Evolutionary conservation across 1,140 invertebrate genomes (phyloP), one percentile per base, ranked within the genome.

Genomic region (Cheumatopsyche charites): DNA sequence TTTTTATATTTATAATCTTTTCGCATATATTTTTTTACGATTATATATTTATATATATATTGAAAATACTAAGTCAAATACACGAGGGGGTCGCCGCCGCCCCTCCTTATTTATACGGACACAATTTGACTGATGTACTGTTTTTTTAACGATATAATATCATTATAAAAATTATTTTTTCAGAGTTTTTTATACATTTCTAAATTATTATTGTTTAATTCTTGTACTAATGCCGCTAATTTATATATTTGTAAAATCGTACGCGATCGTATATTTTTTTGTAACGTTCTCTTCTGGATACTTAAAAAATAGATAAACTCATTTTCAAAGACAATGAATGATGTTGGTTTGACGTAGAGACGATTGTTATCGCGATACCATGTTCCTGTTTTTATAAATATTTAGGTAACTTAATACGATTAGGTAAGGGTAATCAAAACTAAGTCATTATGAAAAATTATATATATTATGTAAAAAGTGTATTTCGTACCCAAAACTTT

Each of bases 401-500:
- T 71, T 71, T 55, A 55, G 66, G 67, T 73, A 73, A 73, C 71
- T 75, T 73, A 73, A 73, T 76, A 73, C 70, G 71, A 76, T 71
- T 76, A 73, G 71, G 49, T 76, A 76, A 76, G 74, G 62, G 43
- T 76, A 73, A 69, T 71, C 71, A 73, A 76, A 76, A 73, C 74
- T 76, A 76, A 76, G 74, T 76, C 74, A 76, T 76, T 74, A 71
- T 62, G 58, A 76, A 75, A 73, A 76, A 73, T 61, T 68, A 71
- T 75, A 72, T 75, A 72, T n/a, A n/a, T n/a, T n/a, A n/a, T 75
- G 67, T 70, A 70, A 70, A 70, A 45, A 36, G 13, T 70, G 58
- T 70, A 26, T 70, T 61, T 42, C 29, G 62, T 42, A 43, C 62
- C 41, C 36, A 63, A 63, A 63, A 17, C 41, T 23, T 41, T 15